These are phyloP conservation scores for Bombylius discolor DNA, from an alignment of 2,888 invertebrate genomes.

Conservation along the genomic window DNA sequence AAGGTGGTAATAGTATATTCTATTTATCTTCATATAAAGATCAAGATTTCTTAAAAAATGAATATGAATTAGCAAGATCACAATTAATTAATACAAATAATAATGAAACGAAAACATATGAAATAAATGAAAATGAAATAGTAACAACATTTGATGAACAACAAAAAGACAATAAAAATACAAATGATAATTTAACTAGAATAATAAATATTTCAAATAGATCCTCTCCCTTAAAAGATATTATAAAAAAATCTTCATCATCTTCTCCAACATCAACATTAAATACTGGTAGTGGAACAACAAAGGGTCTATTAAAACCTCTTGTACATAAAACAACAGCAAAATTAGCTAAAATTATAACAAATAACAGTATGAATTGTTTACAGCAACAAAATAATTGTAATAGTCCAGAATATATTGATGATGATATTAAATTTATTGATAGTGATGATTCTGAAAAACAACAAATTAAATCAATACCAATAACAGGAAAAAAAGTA, in stretches of 20 bases:
- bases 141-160: too few species aligned
- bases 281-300: background rate
- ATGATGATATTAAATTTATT: slow-evolving; percentile 19
- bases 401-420: slow-evolving; percentile 11
- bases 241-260: slow-evolving; percentile 12
- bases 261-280: slow-evolving; percentile 15
- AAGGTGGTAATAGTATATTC: slow-evolving; percentile 21
- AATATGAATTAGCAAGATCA: slow-evolving; percentile 34
- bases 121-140: too few species aligned
- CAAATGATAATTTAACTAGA: too few species aligned
- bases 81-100: slow-evolving; percentile 21
- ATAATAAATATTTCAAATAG: too few species aligned
- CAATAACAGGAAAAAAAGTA: slow-evolving; percentile 8
- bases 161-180: too few species aligned
- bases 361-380: slow-evolving; percentile 13
- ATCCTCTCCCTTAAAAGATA: too few species aligned
- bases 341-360: slow-evolving; percentile 7
- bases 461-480: slow-evolving; percentile 5
- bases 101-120: background rate
- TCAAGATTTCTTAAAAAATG: slow-evolving; percentile 31
- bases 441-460: slow-evolving; percentile 17
- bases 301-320: slow-evolving; percentile 12
- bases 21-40: slow-evolving; percentile 25
- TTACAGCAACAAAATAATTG: background rate
- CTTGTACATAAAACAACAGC: slow-evolving; percentile 15